Evolutionary conservation across 2,888 invertebrate species (phyloP).

Genomic region (Nectonema munidae): DNA sequence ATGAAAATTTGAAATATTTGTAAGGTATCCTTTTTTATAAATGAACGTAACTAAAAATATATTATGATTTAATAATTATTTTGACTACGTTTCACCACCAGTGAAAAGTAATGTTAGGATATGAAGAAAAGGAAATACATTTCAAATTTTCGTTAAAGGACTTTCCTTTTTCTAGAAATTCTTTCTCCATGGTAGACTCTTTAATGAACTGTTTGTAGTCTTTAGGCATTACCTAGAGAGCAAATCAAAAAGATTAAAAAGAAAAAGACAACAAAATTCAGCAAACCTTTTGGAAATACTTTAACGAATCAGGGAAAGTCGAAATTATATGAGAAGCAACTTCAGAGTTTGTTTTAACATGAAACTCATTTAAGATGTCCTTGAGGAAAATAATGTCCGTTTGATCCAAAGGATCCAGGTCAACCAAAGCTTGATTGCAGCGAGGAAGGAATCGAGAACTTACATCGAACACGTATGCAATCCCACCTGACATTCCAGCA

Average conservation of each 20-base stretch:
- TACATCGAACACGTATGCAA: slow-evolving; percentile 64
- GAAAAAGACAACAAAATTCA: neutral
- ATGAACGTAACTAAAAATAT: no score
- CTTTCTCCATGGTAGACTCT: no score
- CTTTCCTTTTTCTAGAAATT: no score
- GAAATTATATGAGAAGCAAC: slow-evolving; percentile 44
- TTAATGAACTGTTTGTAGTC: slow-evolving; percentile 68
- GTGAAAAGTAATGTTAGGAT: no score
- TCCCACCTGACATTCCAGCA: slow-evolving; percentile 89
- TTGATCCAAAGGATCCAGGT: slow-evolving; percentile 43
- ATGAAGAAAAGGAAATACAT: no score
- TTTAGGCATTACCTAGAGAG: slow-evolving; percentile 47
- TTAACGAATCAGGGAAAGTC: slow-evolving; percentile 32
- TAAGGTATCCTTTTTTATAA: no score
- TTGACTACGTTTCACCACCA: no score
- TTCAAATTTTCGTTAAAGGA: no score
- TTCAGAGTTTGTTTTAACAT: slow-evolving; percentile 49
- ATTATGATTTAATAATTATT: no score
- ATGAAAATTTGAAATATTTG: no score
- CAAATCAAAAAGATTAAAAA: slow-evolving; percentile 10
- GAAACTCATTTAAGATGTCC: slow-evolving; percentile 45
- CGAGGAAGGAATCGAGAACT: slow-evolving; percentile 29
- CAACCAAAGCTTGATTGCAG: slow-evolving; percentile 82
- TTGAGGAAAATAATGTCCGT: slow-evolving; percentile 46
- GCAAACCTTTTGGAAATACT: slow-evolving; percentile 11